phyloP scores from a whole-genome alignment of 2,888 invertebrate species.

The Leucophenga maculata region DNA sequence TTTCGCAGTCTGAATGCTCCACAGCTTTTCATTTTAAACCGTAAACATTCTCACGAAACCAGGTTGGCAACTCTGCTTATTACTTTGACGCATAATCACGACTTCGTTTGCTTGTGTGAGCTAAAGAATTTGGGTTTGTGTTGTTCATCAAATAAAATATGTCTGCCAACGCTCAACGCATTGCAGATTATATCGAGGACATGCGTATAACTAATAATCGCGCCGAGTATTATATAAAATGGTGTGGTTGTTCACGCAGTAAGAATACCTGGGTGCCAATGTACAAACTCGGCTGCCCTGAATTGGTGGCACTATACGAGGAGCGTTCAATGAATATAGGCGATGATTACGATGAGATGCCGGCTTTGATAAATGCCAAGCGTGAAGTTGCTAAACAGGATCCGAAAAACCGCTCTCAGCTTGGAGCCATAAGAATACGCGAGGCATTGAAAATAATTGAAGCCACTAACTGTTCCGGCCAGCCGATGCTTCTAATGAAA shows the following conservation, averaged over 20 bases:
- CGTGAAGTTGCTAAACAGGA: too few species aligned
- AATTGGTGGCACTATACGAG: conserved; percentile 87
- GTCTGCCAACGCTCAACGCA: too few species aligned
- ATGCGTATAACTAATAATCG: conserved; percentile 81
- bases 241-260: conserved; percentile 85
- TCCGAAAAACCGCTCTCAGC: conserved; percentile 50
- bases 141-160: too few species aligned
- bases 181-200: conserved; percentile 91
- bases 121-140: too few species aligned
- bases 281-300: conserved; percentile 91
- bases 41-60: too few species aligned
- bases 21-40: too few species aligned
- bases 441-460: conserved; percentile 89
- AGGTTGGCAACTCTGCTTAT: too few species aligned
- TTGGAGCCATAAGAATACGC: conserved; percentile 85
- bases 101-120: too few species aligned
- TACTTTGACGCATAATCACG: too few species aligned
- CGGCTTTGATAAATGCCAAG: conserved; percentile 63
- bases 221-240: conserved; percentile 80
- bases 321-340: conserved; percentile 80
- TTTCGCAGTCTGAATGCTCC: too few species aligned
- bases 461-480: conserved; percentile 93
- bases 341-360: conserved; percentile 64
- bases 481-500: conserved; percentile 94
- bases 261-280: conserved; percentile 97